Percentiles rank a stretch among this genome's conserved stretches.
These are phyloP conservation scores for Centruroides vittatus DNA, from an alignment of 1,140 invertebrate genomes.

Conservation along the genomic window DNA sequence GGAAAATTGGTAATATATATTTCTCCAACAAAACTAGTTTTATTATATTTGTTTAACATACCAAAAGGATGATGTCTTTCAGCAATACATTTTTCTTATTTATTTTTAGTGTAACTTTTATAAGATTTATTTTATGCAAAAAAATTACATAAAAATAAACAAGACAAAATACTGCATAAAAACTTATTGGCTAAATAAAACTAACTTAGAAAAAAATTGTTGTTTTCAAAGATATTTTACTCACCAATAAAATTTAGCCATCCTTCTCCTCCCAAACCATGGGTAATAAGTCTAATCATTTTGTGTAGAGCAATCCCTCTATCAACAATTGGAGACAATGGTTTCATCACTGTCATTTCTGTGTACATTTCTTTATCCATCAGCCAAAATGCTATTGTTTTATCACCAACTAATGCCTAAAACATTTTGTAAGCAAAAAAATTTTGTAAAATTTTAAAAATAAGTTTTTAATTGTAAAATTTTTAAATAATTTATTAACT, in stretches of 20 bases:
- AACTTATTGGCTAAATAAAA: too few species aligned
- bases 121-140: too few species aligned
- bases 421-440: too few species aligned
- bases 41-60: too few species aligned
- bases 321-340: slow-evolving; percentile 21
- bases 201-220: too few species aligned
- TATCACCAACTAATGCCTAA: slow-evolving; percentile 89
- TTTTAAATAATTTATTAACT: neutral
- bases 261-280: slow-evolving; percentile 86
- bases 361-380: slow-evolving; percentile 99
- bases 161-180: too few species aligned
- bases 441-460: neutral
- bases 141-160: too few species aligned
- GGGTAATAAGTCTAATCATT: slow-evolving; percentile 87
- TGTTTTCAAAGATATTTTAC: neutral
- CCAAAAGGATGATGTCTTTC: too few species aligned
- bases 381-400: slow-evolving; percentile 97
- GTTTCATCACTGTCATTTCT: slow-evolving; percentile 72
- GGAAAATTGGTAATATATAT: too few species aligned
- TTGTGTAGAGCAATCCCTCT: slow-evolving; percentile 84
- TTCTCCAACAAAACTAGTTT: too few species aligned
- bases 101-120: too few species aligned
- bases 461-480: neutral
- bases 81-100: too few species aligned
- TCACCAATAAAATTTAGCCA: slow-evolving; percentile 96